phyloP scores from a whole-genome alignment of 2,888 invertebrate genomes.

The Amorpha juglandis region DNA sequence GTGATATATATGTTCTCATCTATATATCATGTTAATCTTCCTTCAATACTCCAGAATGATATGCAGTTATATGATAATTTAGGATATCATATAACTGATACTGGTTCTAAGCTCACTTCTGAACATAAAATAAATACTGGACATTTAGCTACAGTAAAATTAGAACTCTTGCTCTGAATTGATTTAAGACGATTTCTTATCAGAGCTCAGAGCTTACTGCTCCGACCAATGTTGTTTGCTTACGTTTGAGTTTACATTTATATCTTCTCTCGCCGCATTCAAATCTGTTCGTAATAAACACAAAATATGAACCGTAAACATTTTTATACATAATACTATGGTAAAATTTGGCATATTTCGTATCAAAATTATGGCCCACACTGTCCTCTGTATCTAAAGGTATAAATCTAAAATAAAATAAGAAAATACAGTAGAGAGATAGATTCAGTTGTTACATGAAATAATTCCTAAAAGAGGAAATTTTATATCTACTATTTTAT shows the following conservation, averaged over 20 bases:
- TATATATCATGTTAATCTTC: not conserved
- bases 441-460: slow-evolving; percentile 58
- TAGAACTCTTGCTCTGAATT: too few species aligned
- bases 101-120: too few species aligned
- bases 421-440: slow-evolving; percentile 61
- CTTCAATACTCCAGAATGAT: not conserved
- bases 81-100: too few species aligned
- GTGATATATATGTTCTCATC: not conserved
- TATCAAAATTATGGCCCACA: slow-evolving; percentile 57
- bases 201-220: too few species aligned
- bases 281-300: not conserved
- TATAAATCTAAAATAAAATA: slow-evolving; percentile 63
- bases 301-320: not conserved
- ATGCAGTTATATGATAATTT: too few species aligned
- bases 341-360: not conserved
- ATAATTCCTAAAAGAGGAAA: slow-evolving; percentile 64
- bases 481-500: slow-evolving; percentile 60
- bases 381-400: slow-evolving; percentile 46
- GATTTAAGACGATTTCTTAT: too few species aligned
- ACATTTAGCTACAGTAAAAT: too few species aligned
- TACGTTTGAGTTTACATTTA: slow-evolving; percentile 5
- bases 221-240: too few species aligned
- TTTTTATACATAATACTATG: not conserved
- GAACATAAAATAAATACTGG: too few species aligned
- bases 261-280: not conserved